Base-by-base conservation (phyloP, 2,113 vertebrate genomes). In the Butorides virescens region DNA sequence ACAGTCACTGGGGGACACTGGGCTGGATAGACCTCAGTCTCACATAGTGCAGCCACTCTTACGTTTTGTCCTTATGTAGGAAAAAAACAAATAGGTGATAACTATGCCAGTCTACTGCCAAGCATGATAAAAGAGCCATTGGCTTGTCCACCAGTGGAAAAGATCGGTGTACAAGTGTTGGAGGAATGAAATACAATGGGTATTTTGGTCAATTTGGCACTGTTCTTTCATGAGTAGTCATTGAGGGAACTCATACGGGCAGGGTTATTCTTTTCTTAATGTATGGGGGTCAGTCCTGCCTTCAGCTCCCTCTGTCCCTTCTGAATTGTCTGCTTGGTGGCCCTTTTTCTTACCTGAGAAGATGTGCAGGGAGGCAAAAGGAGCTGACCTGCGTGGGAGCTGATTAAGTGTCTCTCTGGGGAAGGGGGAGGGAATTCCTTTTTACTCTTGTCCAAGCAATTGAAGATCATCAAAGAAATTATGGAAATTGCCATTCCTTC, bases 31-130 rank as follows among this genome's bases (percentile, higher is more conserved):
- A 42, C 61, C 32, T 63, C 53, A 42, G 37, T 49, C 27, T 87
- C 59, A 47, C 0, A 0, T 63, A 42, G 29, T 53, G 39, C 30
- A 66, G 7, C 27, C 50, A 21, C 34, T 80, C 6, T 12, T 53
- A 32, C 8, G 10, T 56, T 90, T 92, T 75, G 26, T 73, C 42
- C 32, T 90, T 7, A 1, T 3, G 10, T 20, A 49, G 71, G 66
- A 83, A 59, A 52, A 72, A 50, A 36, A 7, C 15, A 13, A 59
- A 8, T 17, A n/a, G 34, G 10, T 49, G 39, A 26, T 58, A 65
- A 25, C 25, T 79, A 7, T 66, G 53, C 15, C 55, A 76, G 23
- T 1, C 1, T 49, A n/a, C 12, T 73, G 58, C 34, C 56, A 71
- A 81, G 26, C 20, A 5, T 61, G 22, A 36, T 44, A 27, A 34